These are phyloP conservation scores for Notiomystis cincta DNA, from an alignment of 2,113 vertebrate species.

Conservation along the genomic window DNA sequence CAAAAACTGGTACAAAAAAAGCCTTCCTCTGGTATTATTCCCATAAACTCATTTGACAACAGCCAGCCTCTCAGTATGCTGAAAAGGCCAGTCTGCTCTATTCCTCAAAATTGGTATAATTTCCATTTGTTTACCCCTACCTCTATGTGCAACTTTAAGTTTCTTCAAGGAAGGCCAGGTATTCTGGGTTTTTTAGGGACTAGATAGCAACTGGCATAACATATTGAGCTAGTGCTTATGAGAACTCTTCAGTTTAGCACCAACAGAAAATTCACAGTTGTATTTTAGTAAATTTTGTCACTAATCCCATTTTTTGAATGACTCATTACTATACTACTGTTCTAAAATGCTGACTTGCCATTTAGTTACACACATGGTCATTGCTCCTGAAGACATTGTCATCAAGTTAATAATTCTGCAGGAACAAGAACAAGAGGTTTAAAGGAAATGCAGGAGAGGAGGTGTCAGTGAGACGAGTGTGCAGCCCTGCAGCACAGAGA, in stretches of 20 bases:
- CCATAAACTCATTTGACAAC: background rate
- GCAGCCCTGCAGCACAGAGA: background rate
- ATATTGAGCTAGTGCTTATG: background rate
- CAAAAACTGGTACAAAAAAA: background rate
- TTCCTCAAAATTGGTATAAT: background rate
- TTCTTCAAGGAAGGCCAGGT: background rate
- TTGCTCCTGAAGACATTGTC: background rate
- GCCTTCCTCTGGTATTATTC: background rate
- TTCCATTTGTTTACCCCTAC: background rate
- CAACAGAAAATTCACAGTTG: background rate
- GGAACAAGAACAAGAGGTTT: background rate
- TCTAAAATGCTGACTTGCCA: background rate
- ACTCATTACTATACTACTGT: background rate
- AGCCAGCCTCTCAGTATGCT: background rate
- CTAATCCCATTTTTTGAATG: background rate
- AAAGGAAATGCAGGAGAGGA: background rate
- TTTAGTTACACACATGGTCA: background rate
- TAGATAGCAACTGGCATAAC: background rate
- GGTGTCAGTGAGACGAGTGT: background rate
- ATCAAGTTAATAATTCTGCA: background rate
- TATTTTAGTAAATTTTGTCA: background rate
- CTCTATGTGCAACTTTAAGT: background rate
- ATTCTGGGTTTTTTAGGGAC: background rate
- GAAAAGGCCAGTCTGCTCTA: background rate
- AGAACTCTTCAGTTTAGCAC: background rate